These are phyloP conservation scores for Leptinotarsa defecta DNA, from an alignment of 1,140 invertebrate species.

Conservation along the genomic window DNA sequence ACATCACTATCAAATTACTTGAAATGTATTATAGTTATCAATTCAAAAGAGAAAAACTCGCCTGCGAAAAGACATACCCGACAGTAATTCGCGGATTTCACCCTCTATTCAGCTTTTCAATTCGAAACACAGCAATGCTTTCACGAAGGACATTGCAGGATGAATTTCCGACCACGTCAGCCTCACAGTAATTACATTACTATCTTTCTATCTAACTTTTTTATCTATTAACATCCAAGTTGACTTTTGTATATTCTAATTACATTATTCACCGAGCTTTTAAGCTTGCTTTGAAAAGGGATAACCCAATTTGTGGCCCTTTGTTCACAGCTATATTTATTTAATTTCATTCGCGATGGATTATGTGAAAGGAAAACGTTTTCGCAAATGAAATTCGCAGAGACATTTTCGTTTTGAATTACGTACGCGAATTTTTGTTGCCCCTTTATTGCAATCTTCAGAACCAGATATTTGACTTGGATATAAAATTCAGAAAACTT, in stretches of 20 bases:
- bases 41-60: too few species aligned
- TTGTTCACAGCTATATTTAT: conserved; percentile 26
- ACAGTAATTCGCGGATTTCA: background rate
- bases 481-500: too few species aligned
- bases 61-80: background rate
- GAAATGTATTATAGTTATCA: too few species aligned
- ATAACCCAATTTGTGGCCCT: conserved; percentile 23
- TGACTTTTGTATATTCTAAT: conserved; percentile 49
- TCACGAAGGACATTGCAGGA: conserved; percentile 7
- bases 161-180: background rate
- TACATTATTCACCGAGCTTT: conserved; percentile 45
- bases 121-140: background rate
- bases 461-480: too few species aligned
- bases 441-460: too few species aligned
- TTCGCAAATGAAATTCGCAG: background rate
- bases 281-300: conserved; percentile 20
- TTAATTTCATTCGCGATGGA: conserved; percentile 26
- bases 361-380: conserved; percentile 16
- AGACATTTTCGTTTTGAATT: background rate
- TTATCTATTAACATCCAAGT: conserved; percentile 50
- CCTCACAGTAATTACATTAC: conserved; percentile 49
- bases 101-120: background rate
- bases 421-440: background rate
- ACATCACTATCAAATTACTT: too few species aligned
- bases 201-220: conserved; percentile 49